Evolutionary conservation across 2,797 vertebrate genomes (phyloP), one percentile per base, ranked within the genome.

Genomic region (Oreortyx pictus): DNA sequence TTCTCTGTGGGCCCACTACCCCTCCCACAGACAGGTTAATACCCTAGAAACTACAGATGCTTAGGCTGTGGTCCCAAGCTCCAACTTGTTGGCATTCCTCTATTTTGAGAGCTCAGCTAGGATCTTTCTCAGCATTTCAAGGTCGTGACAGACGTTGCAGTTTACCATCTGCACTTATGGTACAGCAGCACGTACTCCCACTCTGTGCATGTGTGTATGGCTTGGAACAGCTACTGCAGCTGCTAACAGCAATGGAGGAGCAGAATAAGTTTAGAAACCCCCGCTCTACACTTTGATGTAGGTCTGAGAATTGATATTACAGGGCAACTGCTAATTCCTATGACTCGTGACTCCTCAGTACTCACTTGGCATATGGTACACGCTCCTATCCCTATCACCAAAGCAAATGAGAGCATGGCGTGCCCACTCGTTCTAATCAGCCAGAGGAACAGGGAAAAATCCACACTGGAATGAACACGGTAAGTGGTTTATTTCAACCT

Each of bases 21-120:
- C 61, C 39, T 83, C 27, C 68, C 31, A 61, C 46, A 57, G 27
- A 35, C 29, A 49, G 47, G 62, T 72, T 65, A 89, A 65, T 82
- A 78, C 75, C 33, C 61, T 14, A 44, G 83, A 65, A 94, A 90
- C 41, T 11, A 11, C 13, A 59, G 37, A 16, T 80, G 54, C 73
- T 64, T 93, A 86, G 86, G 64, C 87, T 92, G 71, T 35, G 89
- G 27, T 14, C 61, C 27, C 71, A 78, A 33, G 67, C 70, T 70
- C 75, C 74, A 73, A 78, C 49, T 52, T 24, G 37, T 10, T 66
- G 60, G 56, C 43, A 41, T 73, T 82, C 24, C 8, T 37, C 3
- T 18, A 9, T 77, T 78, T 84, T 59, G 50, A 76, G 72, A 72
- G 29, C 57, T 74, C 79, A 86, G 27, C 46, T 74, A 49, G 83